These are phyloP conservation scores for Florisuga fusca DNA, from an alignment of 2,797 vertebrate species.

Conservation along the genomic window DNA sequence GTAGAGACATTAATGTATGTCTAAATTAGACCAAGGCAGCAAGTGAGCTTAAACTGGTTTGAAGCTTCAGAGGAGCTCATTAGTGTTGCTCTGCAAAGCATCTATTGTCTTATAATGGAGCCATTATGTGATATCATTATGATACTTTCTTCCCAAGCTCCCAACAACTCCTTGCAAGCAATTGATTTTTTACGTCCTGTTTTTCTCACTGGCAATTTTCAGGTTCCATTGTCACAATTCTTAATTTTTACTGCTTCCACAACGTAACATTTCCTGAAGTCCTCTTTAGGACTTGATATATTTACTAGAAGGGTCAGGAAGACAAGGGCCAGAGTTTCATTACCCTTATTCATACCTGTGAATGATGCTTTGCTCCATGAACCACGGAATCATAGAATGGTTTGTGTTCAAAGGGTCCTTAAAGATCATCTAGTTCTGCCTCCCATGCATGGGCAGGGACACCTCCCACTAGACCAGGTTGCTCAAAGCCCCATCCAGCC, in stretches of 20 bases:
- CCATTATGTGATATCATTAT: neutral
- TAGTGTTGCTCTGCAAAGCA: neutral
- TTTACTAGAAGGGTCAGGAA: neutral
- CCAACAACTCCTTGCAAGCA: neutral
- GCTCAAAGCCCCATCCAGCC: too few species aligned
- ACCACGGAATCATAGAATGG: too few species aligned
- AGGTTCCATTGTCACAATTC: neutral
- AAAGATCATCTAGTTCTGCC: too few species aligned
- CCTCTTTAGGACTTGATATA: neutral
- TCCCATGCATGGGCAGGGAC: too few species aligned
- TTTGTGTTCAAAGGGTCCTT: too few species aligned
- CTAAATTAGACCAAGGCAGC: neutral
- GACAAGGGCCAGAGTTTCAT: neutral
- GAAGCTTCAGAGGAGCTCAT: constrained; percentile 18
- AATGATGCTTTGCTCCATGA: neutral
- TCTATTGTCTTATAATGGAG: neutral
- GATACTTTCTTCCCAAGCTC: neutral
- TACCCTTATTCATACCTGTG: neutral
- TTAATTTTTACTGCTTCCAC: neutral
- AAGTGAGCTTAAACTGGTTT: neutral
- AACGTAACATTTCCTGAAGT: neutral
- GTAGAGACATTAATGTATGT: neutral
- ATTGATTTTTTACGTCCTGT: neutral
- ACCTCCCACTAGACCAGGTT: too few species aligned
- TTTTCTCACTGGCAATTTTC: neutral